Base-by-base conservation (phyloP, 2,888 invertebrate genomes). In the Julus scanicus region DNA sequence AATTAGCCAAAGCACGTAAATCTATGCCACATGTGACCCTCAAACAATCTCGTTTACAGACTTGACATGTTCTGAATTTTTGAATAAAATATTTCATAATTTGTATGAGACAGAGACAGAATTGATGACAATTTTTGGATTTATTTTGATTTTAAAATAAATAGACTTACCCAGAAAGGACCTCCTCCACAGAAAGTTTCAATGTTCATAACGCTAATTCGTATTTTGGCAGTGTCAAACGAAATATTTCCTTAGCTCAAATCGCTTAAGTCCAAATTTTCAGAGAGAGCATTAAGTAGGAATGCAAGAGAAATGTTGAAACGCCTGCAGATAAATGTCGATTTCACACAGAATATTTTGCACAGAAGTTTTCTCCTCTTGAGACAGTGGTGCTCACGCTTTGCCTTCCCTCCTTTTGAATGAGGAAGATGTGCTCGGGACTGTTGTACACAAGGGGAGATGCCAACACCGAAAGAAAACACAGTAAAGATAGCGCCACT, bases 381-480 rank as follows among this genome's bases (percentile, higher is more conserved):
- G 63, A 29, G 71, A 71, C 71, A 29, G 71, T 71, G 71, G 71
- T 71, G 71, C 71, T 29, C 29, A 71, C 71, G 71, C 71, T 29
- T 29, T 71, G 71, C 71, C 71, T 71, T 71, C 71, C 71, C 71
- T 71, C 71, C 29, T 71, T 11, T 8, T 71, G 71, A 71, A 71
- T 71, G 71, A 71, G 11, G 71, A 71, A 71, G 71, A 71, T 71
- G 71, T 29, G 29, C 29, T 71, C 29, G 71, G 71, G 71, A 71
- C 53, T 53, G 63, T 63, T 44, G 63, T 63, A 20, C 71, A 29
- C 71, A 71, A 29, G 71, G 71, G 71, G 71, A 71, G 71, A 71
- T 71, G 29, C 71, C 71, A 71, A 29, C 8, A n/a, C 71, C 29
- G 29, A 71, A 63, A 63, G 20, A 63, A 63, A 71, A 71, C 71